phyloP scores from a whole-genome alignment of 2,113 vertebrate species.

The Crocuta crocuta region DNA sequence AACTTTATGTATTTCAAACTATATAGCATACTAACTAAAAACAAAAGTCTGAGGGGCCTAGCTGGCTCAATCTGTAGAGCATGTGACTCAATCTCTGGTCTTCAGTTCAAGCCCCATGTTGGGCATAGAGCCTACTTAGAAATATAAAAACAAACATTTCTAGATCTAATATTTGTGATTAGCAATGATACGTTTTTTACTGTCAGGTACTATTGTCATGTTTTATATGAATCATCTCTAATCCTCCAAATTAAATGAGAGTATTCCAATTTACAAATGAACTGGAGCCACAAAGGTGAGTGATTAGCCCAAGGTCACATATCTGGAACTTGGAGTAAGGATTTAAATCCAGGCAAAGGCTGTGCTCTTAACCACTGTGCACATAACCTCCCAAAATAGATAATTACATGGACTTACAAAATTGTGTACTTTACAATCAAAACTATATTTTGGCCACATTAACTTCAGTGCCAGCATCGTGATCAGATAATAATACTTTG shows the following conservation, averaged over 20 bases:
- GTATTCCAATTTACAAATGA: conserved; percentile 14
- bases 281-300: neutral
- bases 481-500: neutral
- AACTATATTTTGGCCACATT: neutral
- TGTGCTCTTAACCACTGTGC: neutral
- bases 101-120: neutral
- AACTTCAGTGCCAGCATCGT: neutral
- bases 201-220: neutral
- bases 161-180: neutral
- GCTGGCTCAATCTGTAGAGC: neutral
- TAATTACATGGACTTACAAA: neutral
- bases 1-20: neutral
- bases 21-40: neutral
- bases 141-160: neutral
- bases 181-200: neutral
- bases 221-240: neutral
- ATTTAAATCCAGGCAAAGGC: neutral
- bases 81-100: neutral
- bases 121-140: neutral
- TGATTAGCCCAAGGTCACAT: neutral
- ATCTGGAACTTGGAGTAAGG: neutral
- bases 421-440: neutral
- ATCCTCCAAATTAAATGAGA: neutral
- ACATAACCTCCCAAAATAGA: neutral
- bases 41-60: neutral